Conservation (phyloP, 1,140 invertebrate genomes). For the Triops longicaudatus region DNA sequence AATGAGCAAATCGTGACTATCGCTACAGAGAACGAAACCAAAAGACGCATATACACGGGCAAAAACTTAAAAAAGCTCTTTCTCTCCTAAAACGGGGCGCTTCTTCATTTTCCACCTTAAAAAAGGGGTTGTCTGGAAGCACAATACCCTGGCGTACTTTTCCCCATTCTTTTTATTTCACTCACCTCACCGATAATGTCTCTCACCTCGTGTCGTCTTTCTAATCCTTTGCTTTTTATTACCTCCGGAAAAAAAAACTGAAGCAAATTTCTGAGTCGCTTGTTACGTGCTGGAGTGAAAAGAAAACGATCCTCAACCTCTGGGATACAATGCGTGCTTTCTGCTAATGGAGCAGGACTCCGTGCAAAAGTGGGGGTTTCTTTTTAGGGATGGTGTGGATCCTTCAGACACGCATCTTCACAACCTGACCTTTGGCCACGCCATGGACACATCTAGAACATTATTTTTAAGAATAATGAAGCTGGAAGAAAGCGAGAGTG, state of each 20-base stretch:
- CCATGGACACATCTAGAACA: neutral
- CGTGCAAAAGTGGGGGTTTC: neutral
- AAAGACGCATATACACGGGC: neutral
- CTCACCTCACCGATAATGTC: neutral
- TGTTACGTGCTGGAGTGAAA: neutral
- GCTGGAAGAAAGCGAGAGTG: neutral
- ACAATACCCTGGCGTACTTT: constrained; percentile 12
- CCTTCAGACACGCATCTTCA: neutral
- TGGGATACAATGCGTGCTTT: neutral
- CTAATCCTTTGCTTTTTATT: neutral
- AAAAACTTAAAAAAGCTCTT: neutral
- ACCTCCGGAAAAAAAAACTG: too few relatives aligned
- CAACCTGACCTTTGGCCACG: neutral
- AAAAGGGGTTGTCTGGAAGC: neutral
- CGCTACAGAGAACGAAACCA: neutral
- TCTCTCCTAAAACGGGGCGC: neutral
- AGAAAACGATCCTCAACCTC: neutral
- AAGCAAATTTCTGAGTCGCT: neutral
- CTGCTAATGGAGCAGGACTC: neutral
- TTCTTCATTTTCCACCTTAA: too few relatives aligned
- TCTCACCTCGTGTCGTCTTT: constrained; percentile 9
- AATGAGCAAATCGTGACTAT: neutral
- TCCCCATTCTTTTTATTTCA: neutral
- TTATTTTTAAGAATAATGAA: neutral
- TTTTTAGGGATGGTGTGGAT: neutral